phyloP scores from a whole-genome alignment of 1,140 invertebrate species.

The Drosophila saltans region DNA sequence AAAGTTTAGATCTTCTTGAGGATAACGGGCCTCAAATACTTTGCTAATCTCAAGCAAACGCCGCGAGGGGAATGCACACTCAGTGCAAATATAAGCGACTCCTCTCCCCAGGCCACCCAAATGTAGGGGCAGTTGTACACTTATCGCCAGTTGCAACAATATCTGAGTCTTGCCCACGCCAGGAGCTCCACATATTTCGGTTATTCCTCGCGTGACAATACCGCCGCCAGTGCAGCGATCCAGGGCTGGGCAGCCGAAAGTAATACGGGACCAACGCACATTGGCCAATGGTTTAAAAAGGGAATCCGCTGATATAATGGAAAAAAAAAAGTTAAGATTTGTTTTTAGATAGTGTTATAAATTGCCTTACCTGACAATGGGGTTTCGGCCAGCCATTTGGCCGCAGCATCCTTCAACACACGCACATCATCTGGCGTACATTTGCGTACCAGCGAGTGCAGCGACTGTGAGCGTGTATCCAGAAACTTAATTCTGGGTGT shows the following conservation, averaged over 20 bases:
- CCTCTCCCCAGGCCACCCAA: slow-evolving; percentile 84
- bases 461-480: slow-evolving; percentile 44
- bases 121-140: slow-evolving; percentile 73
- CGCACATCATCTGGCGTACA: slow-evolving; percentile 74
- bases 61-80: slow-evolving; percentile 89
- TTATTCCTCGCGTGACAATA: slow-evolving; percentile 89
- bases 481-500: slow-evolving; percentile 56
- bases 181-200: slow-evolving; percentile 92
- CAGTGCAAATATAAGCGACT: slow-evolving; percentile 90
- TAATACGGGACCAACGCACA: slow-evolving; percentile 83
- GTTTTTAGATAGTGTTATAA: no score
- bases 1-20: slow-evolving; percentile 60
- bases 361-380: slow-evolving; percentile 44
- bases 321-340: no score
- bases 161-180: slow-evolving; percentile 94
- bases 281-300: slow-evolving; percentile 58
- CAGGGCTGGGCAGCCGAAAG: slow-evolving; percentile 86
- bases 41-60: slow-evolving; percentile 85
- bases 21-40: slow-evolving; percentile 60
- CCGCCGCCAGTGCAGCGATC: slow-evolving; percentile 88
- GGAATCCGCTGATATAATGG: slow-evolving; percentile 36
- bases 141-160: slow-evolving; percentile 88
- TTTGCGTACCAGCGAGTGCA: slow-evolving; percentile 44
- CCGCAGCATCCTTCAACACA: slow-evolving; percentile 70
- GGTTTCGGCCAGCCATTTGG: slow-evolving; percentile 66